phyloP scores from a whole-genome alignment of 2,888 invertebrate genomes.

The Eristalis tenax region DNA sequence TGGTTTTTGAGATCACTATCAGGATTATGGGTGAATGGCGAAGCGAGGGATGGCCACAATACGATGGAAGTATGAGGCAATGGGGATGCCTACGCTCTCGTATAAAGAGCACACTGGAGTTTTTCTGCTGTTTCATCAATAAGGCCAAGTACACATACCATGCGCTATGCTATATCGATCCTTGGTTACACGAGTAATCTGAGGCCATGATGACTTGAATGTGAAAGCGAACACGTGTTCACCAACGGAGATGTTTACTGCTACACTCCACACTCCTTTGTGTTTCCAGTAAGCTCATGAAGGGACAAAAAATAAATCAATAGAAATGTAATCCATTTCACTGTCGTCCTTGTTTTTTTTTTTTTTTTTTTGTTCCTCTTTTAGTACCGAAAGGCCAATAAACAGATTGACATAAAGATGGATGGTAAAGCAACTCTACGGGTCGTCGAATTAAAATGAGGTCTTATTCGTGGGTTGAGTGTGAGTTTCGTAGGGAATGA shows the following conservation, averaged over 20 bases:
- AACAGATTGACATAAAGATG: slow-evolving; percentile 71
- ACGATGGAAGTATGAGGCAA: slow-evolving; percentile 11
- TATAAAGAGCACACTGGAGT: slow-evolving; percentile 57
- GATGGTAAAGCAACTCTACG: slow-evolving; percentile 50
- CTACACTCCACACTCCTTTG: slow-evolving; percentile 62
- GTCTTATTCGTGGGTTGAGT: slow-evolving; percentile 29
- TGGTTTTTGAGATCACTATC: slow-evolving; percentile 64
- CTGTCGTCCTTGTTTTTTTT: slow-evolving; percentile 60
- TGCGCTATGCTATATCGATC: slow-evolving; percentile 49
- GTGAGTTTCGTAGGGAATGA: slow-evolving; percentile 12
- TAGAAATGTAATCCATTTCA: slow-evolving; percentile 69
- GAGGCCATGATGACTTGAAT: slow-evolving; percentile 16
- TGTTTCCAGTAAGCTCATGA: slow-evolving; percentile 29
- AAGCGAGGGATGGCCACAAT: slow-evolving; percentile 23
- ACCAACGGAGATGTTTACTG: slow-evolving; percentile 49
- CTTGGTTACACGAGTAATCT: slow-evolving; percentile 23
- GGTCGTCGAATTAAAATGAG: slow-evolving; percentile 57
- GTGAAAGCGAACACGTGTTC: slow-evolving; percentile 60
- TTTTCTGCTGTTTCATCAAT: slow-evolving; percentile 70
- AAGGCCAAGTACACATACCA: slow-evolving; percentile 60
- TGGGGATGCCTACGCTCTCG: slow-evolving; percentile 51
- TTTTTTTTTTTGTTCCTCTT: slow-evolving; percentile 25
- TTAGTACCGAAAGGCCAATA: slow-evolving; percentile 64
- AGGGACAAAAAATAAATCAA: slow-evolving; percentile 46
- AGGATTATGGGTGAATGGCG: slow-evolving; percentile 34